A percentile compares a stretch with the other conserved stretches of the same genome.
Evolutionary conservation across 2,797 vertebrate species (phyloP).

Genomic region (Nyctalus aviator): DNA sequence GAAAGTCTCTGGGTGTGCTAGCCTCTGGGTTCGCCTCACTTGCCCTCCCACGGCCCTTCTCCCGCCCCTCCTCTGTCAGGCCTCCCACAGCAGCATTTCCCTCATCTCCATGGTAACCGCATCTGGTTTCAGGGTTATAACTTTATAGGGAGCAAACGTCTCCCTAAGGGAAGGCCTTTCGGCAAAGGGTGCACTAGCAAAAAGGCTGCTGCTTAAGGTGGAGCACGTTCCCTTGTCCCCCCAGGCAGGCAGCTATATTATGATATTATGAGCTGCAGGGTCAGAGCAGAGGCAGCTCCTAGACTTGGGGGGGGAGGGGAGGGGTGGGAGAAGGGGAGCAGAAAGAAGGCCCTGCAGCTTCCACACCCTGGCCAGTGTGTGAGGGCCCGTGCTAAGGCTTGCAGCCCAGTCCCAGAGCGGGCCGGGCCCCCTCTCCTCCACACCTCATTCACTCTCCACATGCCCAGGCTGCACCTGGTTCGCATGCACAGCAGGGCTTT

Average conservation of each 20-base stretch:
- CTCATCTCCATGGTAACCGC: slow-evolving; percentile 28
- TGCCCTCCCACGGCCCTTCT: slow-evolving; percentile 68
- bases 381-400: background rate
- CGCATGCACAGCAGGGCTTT: background rate
- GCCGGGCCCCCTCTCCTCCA: background rate
- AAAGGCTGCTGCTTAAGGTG: background rate
- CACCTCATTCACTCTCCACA: background rate
- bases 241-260: rapidly evolving
- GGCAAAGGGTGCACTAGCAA: slow-evolving; percentile 49
- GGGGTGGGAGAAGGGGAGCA: too few relatives aligned
- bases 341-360: background rate
- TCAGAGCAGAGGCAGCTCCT: background rate
- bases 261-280: background rate
- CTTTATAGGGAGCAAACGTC: background rate
- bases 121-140: slow-evolving; percentile 65
- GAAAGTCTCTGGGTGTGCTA: slow-evolving; percentile 72
- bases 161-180: slow-evolving; percentile 22
- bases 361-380: rapidly evolving
- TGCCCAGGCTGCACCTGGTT: background rate
- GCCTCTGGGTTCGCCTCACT: slow-evolving; percentile 75
- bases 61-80: background rate
- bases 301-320: background rate
- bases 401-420: background rate
- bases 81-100: background rate
- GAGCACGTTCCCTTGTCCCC: background rate